Conservation (phyloP, 1,140 invertebrate genomes). For the Drosophila baimaii region DNA sequence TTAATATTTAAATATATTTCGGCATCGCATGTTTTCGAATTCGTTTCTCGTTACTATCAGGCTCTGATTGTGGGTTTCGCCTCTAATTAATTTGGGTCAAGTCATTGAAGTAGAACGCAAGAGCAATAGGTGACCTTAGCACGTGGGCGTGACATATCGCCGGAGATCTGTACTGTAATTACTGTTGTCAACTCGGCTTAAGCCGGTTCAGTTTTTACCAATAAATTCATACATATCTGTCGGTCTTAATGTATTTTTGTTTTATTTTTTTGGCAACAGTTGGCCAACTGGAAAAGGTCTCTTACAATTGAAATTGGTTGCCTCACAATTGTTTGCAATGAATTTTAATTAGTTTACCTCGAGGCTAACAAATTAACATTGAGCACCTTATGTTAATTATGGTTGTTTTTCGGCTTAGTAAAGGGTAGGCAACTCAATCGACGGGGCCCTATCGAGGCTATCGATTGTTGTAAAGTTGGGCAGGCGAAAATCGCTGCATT, state of each 20-base stretch:
- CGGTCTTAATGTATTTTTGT: neutral
- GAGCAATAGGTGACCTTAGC: slow-evolving; percentile 64
- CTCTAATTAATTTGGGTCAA: slow-evolving; percentile 65
- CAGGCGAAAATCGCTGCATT: too few species aligned
- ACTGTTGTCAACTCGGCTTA: slow-evolving; percentile 58
- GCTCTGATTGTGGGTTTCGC: slow-evolving; percentile 37
- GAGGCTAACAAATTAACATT: slow-evolving; percentile 70
- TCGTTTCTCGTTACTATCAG: slow-evolving; percentile 22
- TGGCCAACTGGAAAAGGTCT: slow-evolving; percentile 50
- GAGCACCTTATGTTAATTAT: slow-evolving; percentile 36
- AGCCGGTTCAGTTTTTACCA: slow-evolving; percentile 37
- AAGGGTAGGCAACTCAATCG: slow-evolving; percentile 1
- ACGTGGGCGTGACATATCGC: slow-evolving; percentile 56
- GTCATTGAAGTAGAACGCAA: slow-evolving; percentile 76
- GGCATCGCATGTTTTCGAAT: slow-evolving; percentile 12
- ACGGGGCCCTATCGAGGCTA: slow-evolving; percentile 16
- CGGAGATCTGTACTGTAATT: slow-evolving; percentile 44
- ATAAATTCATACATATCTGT: slow-evolving; percentile 5
- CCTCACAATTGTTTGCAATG: slow-evolving; percentile 70
- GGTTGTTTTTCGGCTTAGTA: slow-evolving; percentile 13
- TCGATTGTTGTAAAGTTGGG: neutral
- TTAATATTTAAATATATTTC: slow-evolving; percentile 71
- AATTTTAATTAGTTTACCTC: slow-evolving; percentile 72
- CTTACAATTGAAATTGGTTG: slow-evolving; percentile 59
- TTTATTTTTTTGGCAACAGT: slow-evolving; percentile 50